Conservation (phyloP, 1,140 invertebrate genomes). For the Nasonia vitripennis region DNA sequence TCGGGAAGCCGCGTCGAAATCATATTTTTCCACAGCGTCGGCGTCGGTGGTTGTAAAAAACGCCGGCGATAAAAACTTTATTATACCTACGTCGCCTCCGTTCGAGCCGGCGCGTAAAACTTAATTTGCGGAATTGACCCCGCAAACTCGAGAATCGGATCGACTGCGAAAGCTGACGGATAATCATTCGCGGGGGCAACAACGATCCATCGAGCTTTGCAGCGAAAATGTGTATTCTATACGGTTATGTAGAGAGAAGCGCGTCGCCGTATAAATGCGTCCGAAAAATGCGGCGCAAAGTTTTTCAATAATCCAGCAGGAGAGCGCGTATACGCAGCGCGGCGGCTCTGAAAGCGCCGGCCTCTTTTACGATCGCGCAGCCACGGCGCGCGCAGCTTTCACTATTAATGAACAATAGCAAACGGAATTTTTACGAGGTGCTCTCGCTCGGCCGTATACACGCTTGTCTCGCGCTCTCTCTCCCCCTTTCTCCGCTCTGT, state of each 20-base stretch:
- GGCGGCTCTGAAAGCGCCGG: not conserved
- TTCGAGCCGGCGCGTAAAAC: not conserved
- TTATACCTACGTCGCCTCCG: not conserved
- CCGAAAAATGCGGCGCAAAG: constrained; percentile 14
- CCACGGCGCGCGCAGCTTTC: not conserved
- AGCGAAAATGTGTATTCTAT: not conserved
- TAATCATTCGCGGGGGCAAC: not conserved
- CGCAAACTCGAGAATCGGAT: not conserved
- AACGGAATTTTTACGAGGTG: constrained; percentile 39
- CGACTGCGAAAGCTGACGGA: not conserved
- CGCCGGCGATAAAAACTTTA: not conserved
- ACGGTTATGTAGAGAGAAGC: not conserved
- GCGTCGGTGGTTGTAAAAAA: not conserved
- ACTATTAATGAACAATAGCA: constrained; percentile 33
- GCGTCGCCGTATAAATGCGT: too few relatives aligned
- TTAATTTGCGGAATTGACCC: not conserved
- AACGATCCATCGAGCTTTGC: not conserved
- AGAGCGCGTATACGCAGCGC: not conserved
- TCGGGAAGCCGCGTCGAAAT: not conserved
- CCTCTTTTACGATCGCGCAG: not conserved
- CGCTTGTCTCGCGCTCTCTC: not conserved
- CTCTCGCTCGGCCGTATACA: not conserved
- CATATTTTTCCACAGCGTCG: not conserved
- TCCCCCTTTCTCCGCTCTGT: not conserved
- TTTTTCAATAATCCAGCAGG: constrained; percentile 37